Evolutionary conservation across 2,888 invertebrate genomes (phyloP).

Genomic region (Pristionchus arcanus): DNA sequence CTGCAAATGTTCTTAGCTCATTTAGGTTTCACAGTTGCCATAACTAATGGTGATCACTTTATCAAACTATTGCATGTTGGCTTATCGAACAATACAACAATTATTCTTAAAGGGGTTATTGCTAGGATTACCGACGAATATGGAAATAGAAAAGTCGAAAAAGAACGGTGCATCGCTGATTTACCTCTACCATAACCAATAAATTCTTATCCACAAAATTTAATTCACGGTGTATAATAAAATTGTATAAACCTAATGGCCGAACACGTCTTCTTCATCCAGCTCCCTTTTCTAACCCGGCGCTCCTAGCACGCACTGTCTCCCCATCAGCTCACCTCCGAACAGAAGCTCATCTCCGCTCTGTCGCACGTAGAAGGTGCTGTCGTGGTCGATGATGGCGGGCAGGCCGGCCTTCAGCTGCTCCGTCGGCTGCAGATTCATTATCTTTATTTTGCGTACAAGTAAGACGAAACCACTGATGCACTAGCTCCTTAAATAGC

Average conservation of each 20-base stretch:
- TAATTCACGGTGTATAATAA: too few species aligned
- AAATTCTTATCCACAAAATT: too few species aligned
- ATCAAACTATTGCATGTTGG: too few species aligned
- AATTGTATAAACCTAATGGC: background rate
- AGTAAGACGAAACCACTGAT: too few species aligned
- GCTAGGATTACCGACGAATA: too few species aligned
- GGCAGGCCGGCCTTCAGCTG: slow-evolving; percentile 78
- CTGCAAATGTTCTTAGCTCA: slow-evolving; percentile 58
- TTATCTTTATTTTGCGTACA: too few species aligned
- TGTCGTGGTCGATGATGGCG: slow-evolving; percentile 81
- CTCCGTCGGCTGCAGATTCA: slow-evolving; percentile 60
- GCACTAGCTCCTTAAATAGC: too few species aligned
- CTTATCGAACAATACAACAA: too few species aligned
- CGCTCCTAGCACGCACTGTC: background rate
- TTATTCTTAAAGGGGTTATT: too few species aligned
- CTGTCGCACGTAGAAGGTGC: slow-evolving; percentile 81
- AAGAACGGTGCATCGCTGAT: too few species aligned
- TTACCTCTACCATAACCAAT: background rate
- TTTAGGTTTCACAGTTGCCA: background rate
- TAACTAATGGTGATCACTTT: background rate
- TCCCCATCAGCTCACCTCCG: slow-evolving; percentile 4
- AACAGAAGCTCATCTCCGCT: slow-evolving; percentile 70
- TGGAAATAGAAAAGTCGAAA: too few species aligned
- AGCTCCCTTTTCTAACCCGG: background rate
- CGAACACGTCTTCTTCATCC: background rate